A percentile compares a stretch with the other conserved stretches of the same genome.
phyloP scores from a whole-genome alignment of 2,797 vertebrate genomes.

The Paguma larvata region DNA sequence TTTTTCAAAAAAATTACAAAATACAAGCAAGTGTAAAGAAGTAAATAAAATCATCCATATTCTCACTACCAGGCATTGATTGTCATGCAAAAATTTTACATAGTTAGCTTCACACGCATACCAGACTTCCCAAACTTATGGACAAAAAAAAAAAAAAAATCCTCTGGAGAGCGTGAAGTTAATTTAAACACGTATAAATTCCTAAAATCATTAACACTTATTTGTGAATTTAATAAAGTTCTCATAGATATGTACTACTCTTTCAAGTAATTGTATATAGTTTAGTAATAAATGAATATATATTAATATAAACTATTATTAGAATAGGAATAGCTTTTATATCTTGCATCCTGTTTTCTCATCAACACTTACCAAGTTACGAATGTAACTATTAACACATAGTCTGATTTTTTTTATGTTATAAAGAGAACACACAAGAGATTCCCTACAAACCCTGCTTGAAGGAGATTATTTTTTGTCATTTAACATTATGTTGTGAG shows the following conservation, averaged over 20 bases:
- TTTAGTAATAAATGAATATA: neutral
- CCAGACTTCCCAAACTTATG: neutral
- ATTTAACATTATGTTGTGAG: conserved; percentile 37
- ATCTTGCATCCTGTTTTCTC: conserved; percentile 24
- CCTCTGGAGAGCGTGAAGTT: neutral
- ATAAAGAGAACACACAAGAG: neutral
- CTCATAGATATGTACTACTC: neutral
- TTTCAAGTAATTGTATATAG: neutral
- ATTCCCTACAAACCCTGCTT: neutral
- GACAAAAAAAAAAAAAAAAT: neutral
- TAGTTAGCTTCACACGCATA: neutral
- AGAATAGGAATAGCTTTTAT: neutral
- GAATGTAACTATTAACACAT: neutral
- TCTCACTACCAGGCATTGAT: neutral
- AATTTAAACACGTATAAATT: neutral
- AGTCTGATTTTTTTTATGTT: neutral
- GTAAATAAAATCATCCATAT: neutral
- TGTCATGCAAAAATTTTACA: neutral
- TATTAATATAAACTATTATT: neutral
- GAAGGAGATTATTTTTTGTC: neutral
- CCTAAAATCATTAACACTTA: neutral
- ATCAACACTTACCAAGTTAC: neutral
- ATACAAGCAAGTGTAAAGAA: neutral
- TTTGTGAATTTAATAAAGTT: conserved; percentile 15
- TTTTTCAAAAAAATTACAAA: neutral